phyloP scores from a whole-genome alignment of 2,888 invertebrate species.

The Caenorhabditis becei region DNA sequence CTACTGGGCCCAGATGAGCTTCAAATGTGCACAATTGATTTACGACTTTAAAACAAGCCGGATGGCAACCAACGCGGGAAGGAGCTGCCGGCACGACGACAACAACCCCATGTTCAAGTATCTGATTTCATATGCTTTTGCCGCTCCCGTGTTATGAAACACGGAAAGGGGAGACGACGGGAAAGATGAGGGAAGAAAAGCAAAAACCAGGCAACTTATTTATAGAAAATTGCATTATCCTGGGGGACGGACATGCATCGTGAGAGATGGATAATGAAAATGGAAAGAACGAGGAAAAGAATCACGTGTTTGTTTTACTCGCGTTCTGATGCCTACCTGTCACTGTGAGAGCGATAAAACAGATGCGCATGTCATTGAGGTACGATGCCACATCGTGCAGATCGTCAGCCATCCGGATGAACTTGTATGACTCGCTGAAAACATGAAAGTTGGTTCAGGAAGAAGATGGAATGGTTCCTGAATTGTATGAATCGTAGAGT shows the following conservation, averaged over 20 bases:
- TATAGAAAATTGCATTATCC: slow-evolving; percentile 27
- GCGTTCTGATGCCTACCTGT: slow-evolving; percentile 36
- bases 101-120: slow-evolving; percentile 60
- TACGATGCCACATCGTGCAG: slow-evolving; percentile 77
- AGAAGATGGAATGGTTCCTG: background rate
- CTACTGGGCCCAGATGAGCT: slow-evolving; percentile 58
- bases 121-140: slow-evolving; percentile 60
- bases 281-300: background rate
- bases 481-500: no score
- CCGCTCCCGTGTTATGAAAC: slow-evolving; percentile 49
- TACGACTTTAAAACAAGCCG: slow-evolving; percentile 56
- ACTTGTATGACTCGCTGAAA: slow-evolving; percentile 79
- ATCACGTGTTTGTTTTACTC: background rate
- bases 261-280: slow-evolving; percentile 1
- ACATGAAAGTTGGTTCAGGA: background rate
- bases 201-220: slow-evolving; percentile 38
- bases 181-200: slow-evolving; percentile 16
- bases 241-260: background rate
- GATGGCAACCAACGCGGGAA: slow-evolving; percentile 5
- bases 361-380: slow-evolving; percentile 77
- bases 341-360: slow-evolving; percentile 77
- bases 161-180: slow-evolving; percentile 18
- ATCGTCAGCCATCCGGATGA: slow-evolving; percentile 80
- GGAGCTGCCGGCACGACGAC: slow-evolving; percentile 27
- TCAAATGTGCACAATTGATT: slow-evolving; percentile 60